Conservation (phyloP, 92 coral and sea anemone species). For the Porites lobata region DNA sequence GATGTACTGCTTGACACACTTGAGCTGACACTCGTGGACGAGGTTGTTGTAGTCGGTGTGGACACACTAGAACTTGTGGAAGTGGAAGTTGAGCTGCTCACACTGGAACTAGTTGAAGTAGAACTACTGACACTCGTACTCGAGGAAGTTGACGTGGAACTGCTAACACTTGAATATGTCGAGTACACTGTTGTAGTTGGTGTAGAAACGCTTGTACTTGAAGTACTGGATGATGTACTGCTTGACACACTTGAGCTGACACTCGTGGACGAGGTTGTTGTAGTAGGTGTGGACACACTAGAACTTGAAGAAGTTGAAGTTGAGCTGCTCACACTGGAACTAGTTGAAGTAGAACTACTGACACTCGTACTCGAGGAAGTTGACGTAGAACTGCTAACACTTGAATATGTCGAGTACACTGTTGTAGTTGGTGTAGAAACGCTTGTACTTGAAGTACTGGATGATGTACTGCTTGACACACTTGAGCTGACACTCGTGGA, state of each 20-base stretch:
- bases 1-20: slow-evolving; percentile 16
- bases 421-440: slow-evolving; percentile 9
- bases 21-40: neutral
- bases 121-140: too few species aligned
- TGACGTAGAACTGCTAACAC: slow-evolving; percentile 23
- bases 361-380: slow-evolving; percentile 28
- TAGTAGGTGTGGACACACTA: neutral
- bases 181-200: too few species aligned
- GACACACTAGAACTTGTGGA: neutral
- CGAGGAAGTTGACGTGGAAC: too few species aligned
- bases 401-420: slow-evolving; percentile 15
- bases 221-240: too few species aligned
- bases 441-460: neutral
- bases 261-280: too few species aligned
- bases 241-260: too few species aligned
- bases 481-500: neutral
- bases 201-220: too few species aligned
- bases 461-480: neutral
- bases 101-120: too few species aligned
- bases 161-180: too few species aligned
- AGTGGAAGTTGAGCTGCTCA: slow-evolving; percentile 4
- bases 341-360: slow-evolving; percentile 29
- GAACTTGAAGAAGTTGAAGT: slow-evolving; percentile 1
- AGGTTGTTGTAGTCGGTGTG: slow-evolving; percentile 18
- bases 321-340: slow-evolving; percentile 6